Evolutionary conservation across 2,797 vertebrate genomes (phyloP).

Genomic region (Myotis myotis): DNA sequence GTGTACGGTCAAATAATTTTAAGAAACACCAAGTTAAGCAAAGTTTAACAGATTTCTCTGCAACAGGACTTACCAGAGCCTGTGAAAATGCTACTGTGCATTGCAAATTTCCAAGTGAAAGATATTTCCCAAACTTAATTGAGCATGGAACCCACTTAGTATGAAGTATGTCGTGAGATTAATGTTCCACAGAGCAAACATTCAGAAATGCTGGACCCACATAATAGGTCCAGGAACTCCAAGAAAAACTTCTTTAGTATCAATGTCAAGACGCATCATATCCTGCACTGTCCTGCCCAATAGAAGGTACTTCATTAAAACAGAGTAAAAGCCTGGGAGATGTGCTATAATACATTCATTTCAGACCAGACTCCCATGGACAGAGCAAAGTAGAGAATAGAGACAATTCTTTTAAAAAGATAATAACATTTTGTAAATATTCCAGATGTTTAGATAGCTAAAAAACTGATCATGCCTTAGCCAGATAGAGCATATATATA

Average conservation of each 20-base stretch:
- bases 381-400: neutral
- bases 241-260: neutral
- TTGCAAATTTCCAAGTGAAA: constrained; percentile 20
- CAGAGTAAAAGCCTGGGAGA: constrained; percentile 11
- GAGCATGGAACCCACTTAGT: constrained; percentile 9
- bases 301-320: constrained; percentile 38
- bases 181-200: neutral
- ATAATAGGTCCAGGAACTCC: neutral
- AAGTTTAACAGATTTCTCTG: constrained; percentile 27
- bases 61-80: neutral
- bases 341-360: neutral
- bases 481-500: neutral
- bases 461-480: neutral
- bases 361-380: neutral
- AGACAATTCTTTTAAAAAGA: constrained; percentile 21
- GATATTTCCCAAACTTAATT: constrained; percentile 41
- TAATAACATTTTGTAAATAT: constrained; percentile 12
- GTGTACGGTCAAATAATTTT: constrained; percentile 1
- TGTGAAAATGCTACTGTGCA: neutral
- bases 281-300: neutral
- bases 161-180: constrained; percentile 11
- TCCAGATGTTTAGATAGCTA: neutral
- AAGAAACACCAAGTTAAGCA: constrained; percentile 20
- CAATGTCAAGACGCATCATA: neutral
- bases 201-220: constrained; percentile 39